These are phyloP conservation scores for Cygnus buccinator DNA, from an alignment of 2,113 vertebrate genomes.

Conservation along the genomic window DNA sequence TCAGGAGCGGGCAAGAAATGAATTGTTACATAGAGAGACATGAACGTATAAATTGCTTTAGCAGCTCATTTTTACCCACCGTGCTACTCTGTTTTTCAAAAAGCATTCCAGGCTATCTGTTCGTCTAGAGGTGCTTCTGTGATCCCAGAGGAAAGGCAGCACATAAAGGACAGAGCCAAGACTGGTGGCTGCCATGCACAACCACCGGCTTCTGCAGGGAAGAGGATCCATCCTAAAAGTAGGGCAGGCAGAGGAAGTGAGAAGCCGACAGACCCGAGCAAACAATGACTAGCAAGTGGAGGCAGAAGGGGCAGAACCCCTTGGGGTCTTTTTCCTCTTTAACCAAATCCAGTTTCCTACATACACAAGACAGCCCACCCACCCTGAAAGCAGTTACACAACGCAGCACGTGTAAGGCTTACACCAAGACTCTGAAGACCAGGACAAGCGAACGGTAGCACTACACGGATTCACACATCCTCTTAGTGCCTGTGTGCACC, in stretches of 20 bases:
- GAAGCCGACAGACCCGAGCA: neutral
- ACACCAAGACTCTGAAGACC: neutral
- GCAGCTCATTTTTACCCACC: neutral
- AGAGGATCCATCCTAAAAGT: no score
- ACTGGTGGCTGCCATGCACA: neutral
- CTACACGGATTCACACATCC: fast-evolving
- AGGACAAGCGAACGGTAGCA: fast-evolving
- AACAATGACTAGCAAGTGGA: fast-evolving
- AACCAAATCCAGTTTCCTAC: neutral
- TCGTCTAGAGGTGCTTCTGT: neutral
- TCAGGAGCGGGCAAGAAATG: neutral
- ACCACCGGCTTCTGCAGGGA: neutral
- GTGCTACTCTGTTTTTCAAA: neutral
- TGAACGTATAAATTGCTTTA: neutral
- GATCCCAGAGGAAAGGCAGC: neutral
- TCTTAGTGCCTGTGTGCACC: neutral
- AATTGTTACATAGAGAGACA: neutral
- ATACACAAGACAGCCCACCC: fast-evolving
- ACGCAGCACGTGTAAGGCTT: fast-evolving
- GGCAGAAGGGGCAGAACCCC: no score
- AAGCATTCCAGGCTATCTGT: neutral
- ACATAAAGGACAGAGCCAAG: neutral
- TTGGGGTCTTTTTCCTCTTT: neutral
- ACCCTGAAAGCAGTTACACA: neutral
- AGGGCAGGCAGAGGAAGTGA: neutral